Evolutionary conservation across 2,888 invertebrate genomes (phyloP), one percentile per base, ranked within the genome.

Genomic region (Sisyra nigra): DNA sequence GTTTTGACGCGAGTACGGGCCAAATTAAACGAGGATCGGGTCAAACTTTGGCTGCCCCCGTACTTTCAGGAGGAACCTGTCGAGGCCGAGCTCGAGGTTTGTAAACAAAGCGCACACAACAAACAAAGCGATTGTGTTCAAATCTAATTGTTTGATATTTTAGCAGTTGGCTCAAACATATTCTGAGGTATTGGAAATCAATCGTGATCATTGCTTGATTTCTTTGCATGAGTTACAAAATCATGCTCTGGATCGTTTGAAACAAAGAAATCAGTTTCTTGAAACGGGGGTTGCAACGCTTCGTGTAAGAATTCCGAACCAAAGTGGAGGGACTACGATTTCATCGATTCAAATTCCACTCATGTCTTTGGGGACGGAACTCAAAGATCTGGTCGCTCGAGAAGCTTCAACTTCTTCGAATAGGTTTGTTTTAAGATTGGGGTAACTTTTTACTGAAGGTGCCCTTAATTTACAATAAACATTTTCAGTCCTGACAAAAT

Each of bases 41-140:
- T 86, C 4, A 83, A 83, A 56, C 59, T 87, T 45, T 87, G 87
- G 86, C 66, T 79, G 50, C 65, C 74, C 11, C 86, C 86, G 0
- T 86, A 76, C 56, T 72, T 72, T 40, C 57, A 59, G 31, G 70
- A 69, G 3, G 11, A 11, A 2, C 52, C 65, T 42, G 64, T 64
- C 34, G 68, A 69, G 33, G 51, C 52, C 7, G 59, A 61, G 59
- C 58, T 65, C 53, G 65, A 58, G 64, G 72, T 72, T 67, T 65
- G 48, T 14, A 18, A 45, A 32, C 10, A 29, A 31, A 24, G n/a
- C n/a, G n/a, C n/a, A n/a, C n/a, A n/a, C n/a, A n/a, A n/a, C n/a
- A n/a, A n/a, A n/a, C n/a, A n/a, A n/a, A n/a, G n/a, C n/a, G n/a
- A n/a, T n/a, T n/a, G n/a, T n/a, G n/a, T n/a, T n/a, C n/a, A n/a